A percentile compares a stretch with the other conserved stretches of the same genome.
Conservation (phyloP, 2,888 invertebrate genomes). For the Ariolimax columbianus region DNA sequence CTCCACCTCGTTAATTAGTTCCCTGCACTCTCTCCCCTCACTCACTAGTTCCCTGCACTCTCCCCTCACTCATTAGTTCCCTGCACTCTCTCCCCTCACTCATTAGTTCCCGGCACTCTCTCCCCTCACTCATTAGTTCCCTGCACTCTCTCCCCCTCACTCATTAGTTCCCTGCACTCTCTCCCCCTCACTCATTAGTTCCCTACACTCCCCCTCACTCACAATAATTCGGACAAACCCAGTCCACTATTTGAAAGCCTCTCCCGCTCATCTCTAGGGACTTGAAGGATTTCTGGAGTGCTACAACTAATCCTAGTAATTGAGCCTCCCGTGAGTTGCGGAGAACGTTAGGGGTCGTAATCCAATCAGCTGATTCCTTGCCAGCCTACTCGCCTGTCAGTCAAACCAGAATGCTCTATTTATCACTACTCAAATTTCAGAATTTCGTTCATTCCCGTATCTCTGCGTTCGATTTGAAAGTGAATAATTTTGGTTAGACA, state of each 20-base stretch:
- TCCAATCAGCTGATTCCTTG: conserved; percentile 42
- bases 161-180: too few species aligned
- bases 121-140: too few species aligned
- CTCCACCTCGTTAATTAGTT: too few species aligned
- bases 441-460: conserved; percentile 6
- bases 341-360: conserved; percentile 39
- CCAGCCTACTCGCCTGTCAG: conserved; percentile 46
- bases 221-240: not conserved
- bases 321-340: conserved; percentile 41
- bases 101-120: too few species aligned
- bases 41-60: too few species aligned
- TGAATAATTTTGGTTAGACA: conserved; percentile 25
- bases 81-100: too few species aligned
- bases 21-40: too few species aligned
- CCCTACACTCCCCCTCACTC: not conserved
- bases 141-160: too few species aligned
- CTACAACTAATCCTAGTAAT: conserved; percentile 43
- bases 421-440: conserved; percentile 39
- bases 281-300: conserved; percentile 19
- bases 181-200: too few species aligned
- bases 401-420: conserved; percentile 34
- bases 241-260: conserved; percentile 15
- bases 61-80: too few species aligned
- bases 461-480: conserved; percentile 8
- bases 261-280: conserved; percentile 27